Base-by-base conservation (phyloP, 2,888 invertebrate genomes). In the Campoplex capitator region DNA sequence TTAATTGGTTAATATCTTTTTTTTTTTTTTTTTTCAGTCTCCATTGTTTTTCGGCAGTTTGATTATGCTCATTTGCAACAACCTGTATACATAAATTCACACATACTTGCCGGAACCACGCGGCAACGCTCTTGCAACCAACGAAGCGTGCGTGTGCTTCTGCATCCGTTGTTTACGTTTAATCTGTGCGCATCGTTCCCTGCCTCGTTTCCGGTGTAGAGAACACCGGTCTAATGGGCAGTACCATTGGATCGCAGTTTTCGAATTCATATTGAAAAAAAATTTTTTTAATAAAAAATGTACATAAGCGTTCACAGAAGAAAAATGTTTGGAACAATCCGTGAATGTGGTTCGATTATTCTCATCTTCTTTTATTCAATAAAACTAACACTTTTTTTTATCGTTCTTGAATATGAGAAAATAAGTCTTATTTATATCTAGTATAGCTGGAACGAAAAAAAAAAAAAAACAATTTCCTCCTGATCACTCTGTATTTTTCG, bases 41-140 rank as follows among this genome's bases (percentile, higher is more conserved):
- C 28, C 28, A 23, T 58, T 58, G 28, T 28, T 58, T 32, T 58
- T 32, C 28, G 6, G 62, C 62, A 3, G 71, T 35, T 65, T 70
- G 62, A 76, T 65, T 74, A 32, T 32, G 73, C 38, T 78, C 56
- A 51, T 73, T 54, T 77, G 74, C 73, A 74, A 70, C 70, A 78
- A 56, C 74, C 68, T 71, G 35, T 79, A 79, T 70, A 85, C 85
- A 85, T 85, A 85, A 85, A 85, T 85, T 78, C 75, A 78, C 85
- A 79, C 82, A 85, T 79, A 67, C 68, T 62, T 71, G 54, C 78
- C 82, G 85, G 85, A 85, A 83, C 48, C 75, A 79, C 83, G 78
- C 74, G 78, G 58, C 78, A 68, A 48, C 78, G 85, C 82, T 85
- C 70, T 71, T 45, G 54, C 11, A 45, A 28, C 48, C 62, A 35